These are phyloP conservation scores for Protodeltote pygarga DNA, from an alignment of 2,888 invertebrate species.

Conservation along the genomic window DNA sequence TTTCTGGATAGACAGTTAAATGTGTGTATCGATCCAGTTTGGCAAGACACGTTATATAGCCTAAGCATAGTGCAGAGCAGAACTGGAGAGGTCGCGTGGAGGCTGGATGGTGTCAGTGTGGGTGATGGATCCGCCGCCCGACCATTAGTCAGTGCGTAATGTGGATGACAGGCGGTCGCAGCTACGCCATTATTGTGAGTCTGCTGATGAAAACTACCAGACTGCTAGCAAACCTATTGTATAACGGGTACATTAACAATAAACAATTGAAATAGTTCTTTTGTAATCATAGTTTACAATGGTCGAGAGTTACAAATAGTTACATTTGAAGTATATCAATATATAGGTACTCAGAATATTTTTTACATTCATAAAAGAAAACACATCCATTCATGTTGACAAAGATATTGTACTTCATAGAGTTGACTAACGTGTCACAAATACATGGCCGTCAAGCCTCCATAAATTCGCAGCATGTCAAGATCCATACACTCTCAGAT, in stretches of 20 bases:
- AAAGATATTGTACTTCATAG: not conserved
- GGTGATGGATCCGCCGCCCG: conserved; percentile 56
- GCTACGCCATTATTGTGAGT: conserved; percentile 45
- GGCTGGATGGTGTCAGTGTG: conserved; percentile 49
- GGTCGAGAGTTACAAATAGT: too few relatives aligned
- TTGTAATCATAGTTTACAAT: too few relatives aligned
- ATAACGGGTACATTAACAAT: not conserved
- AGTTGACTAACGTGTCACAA: conserved; percentile 15
- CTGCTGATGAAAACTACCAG: conserved; percentile 27
- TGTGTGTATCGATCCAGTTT: conserved; percentile 79
- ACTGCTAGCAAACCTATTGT: conserved; percentile 10
- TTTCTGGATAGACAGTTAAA: conserved; percentile 67
- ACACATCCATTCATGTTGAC: not conserved
- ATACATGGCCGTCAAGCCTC: conserved; percentile 6
- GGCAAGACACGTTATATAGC: conserved; percentile 74
- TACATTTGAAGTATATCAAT: too few relatives aligned
- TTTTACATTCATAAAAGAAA: too few relatives aligned
- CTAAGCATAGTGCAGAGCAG: conserved; percentile 54
- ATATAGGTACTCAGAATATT: too few relatives aligned
- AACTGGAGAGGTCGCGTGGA: conserved; percentile 50
- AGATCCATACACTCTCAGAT: conserved; percentile 33
- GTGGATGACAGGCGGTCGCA: conserved; percentile 55
- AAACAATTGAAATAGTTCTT: too few relatives aligned
- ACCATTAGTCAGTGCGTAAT: conserved; percentile 57
- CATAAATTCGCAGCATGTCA: conserved; percentile 28